A percentile compares a stretch with the other conserved stretches of the same genome.
phyloP scores from a whole-genome alignment of 2,113 vertebrate genomes.

The Plecturocebus donacophilus region DNA sequence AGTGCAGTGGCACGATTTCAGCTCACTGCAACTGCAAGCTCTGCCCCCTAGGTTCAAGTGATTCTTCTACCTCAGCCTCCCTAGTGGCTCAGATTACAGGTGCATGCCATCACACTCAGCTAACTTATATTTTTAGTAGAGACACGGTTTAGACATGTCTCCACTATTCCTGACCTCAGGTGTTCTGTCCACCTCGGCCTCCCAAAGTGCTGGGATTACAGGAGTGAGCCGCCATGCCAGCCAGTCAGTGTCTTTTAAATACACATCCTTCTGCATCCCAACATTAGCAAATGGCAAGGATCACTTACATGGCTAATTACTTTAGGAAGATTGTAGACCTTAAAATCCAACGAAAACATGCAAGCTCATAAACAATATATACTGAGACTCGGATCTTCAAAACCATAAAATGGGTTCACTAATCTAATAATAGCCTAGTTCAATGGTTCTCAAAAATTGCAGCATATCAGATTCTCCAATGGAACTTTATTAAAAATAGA shows the following conservation, averaged over 20 bases:
- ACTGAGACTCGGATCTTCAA: background rate
- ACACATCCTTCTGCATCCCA: background rate
- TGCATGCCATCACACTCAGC: no score
- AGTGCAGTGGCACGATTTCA: no score
- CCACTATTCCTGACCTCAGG: no score
- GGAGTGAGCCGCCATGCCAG: no score
- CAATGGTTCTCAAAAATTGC: background rate
- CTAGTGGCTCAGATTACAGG: no score
- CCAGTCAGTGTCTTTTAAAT: slow-evolving; percentile 20
- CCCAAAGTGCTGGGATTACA: no score
- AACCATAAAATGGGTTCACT: background rate
- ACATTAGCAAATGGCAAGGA: background rate
- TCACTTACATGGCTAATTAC: background rate
- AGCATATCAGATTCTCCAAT: background rate
- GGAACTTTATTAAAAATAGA: background rate
- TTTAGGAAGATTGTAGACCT: background rate
- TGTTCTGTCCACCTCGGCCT: no score
- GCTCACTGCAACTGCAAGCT: no score
- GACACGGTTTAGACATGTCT: no score
- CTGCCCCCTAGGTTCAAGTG: no score
- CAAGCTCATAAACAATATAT: background rate
- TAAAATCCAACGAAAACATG: background rate
- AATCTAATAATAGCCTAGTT: background rate
- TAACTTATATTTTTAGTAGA: no score
- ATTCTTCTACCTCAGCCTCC: no score